Percentiles rank a stretch among this genome's conserved stretches.
phyloP scores from a whole-genome alignment of 2,113 vertebrate species.

The Bos indicus region DNA sequence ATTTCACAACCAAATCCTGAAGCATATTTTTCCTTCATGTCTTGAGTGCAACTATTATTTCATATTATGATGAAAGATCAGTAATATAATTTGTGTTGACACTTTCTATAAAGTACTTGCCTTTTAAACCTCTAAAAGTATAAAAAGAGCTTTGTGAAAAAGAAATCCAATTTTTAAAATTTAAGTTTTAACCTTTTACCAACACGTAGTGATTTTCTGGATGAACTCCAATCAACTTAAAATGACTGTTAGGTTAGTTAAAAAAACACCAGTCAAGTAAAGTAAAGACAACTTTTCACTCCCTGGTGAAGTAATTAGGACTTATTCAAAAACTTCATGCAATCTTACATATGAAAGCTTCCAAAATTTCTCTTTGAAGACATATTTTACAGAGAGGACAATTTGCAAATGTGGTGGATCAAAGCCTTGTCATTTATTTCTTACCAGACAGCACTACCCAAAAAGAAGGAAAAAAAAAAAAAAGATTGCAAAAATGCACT shows the following conservation, averaged over 20 bases:
- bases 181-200: slow-evolving; percentile 71
- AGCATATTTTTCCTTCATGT: background rate
- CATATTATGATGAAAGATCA: slow-evolving; percentile 39
- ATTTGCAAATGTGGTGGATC: slow-evolving; percentile 63
- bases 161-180: slow-evolving; percentile 38
- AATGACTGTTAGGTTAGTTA: background rate
- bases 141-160: slow-evolving; percentile 70
- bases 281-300: slow-evolving; percentile 40
- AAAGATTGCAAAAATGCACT: background rate
- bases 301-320: slow-evolving; percentile 37
- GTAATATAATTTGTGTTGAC: background rate
- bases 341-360: slow-evolving; percentile 34
- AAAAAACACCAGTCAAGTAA: background rate
- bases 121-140: slow-evolving; percentile 52
- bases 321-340: slow-evolving; percentile 56
- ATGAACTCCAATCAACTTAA: slow-evolving; percentile 32
- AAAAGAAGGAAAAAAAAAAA: background rate
- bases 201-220: slow-evolving; percentile 62
- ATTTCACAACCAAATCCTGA: background rate
- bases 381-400: slow-evolving; percentile 28
- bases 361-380: slow-evolving; percentile 46
- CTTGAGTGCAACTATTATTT: background rate
- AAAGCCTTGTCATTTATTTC: slow-evolving; percentile 44
- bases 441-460: background rate
- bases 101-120: slow-evolving; percentile 19